phyloP scores from a whole-genome alignment of 2,888 invertebrate genomes.

The Pegoplata infirma region DNA sequence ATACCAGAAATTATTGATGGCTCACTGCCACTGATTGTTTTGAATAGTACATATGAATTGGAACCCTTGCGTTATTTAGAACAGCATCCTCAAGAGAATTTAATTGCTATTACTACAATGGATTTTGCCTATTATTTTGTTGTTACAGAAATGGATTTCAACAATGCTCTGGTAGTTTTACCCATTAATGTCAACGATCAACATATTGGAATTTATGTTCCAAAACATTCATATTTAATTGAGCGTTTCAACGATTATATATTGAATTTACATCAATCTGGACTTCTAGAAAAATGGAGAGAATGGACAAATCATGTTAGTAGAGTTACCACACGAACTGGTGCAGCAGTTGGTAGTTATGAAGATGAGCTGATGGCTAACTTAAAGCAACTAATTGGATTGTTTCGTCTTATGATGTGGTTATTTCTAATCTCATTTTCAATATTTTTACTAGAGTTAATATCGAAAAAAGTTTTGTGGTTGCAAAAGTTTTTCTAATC shows the following conservation, averaged over 20 bases:
- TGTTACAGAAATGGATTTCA: not conserved
- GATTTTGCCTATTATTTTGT: constrained; percentile 6
- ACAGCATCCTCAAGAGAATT: not conserved
- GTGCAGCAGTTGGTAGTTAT: not conserved
- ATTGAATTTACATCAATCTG: constrained; percentile 13
- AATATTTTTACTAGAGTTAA: constrained; percentile 62
- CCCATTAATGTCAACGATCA: constrained; percentile 8
- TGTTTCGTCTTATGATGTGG: not conserved
- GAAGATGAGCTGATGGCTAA: constrained; percentile 29
- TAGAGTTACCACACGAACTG: not conserved
- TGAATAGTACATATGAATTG: constrained; percentile 14
- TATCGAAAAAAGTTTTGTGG: constrained; percentile 24
- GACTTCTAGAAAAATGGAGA: constrained; percentile 15
- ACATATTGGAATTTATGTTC: constrained; percentile 29
- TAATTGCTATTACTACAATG: constrained; percentile 2
- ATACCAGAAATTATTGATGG: constrained; percentile 7
- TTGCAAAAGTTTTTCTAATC: constrained; percentile 3
- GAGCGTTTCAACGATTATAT: constrained; percentile 24
- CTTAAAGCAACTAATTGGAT: constrained; percentile 5
- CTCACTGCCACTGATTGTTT: not conserved
- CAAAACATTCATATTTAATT: constrained; percentile 44
- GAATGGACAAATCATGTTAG: not conserved
- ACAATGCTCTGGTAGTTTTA: constrained; percentile 13
- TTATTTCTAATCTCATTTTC: constrained; percentile 6
- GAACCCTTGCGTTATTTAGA: constrained; percentile 6